Evolutionary conservation across 1,140 invertebrate genomes (phyloP).

Genomic region (Argopecten irradians): DNA sequence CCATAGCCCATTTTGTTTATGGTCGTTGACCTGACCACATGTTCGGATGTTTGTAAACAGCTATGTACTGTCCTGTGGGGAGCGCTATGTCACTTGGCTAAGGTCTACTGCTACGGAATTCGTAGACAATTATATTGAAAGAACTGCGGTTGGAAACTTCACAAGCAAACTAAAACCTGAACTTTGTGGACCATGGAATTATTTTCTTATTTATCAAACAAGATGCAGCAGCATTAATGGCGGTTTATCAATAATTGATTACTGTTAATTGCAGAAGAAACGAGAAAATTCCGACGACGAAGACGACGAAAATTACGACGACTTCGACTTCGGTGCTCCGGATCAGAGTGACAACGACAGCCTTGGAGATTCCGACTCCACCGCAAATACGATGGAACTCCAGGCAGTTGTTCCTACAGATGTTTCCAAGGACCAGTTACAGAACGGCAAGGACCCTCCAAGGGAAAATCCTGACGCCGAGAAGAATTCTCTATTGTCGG

Average conservation of each 20-base stretch:
- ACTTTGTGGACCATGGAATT: no score
- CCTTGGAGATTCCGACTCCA: neutral
- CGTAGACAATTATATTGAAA: no score
- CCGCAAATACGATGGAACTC: neutral
- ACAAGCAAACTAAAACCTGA: no score
- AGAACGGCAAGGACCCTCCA: slow-evolving; percentile 2
- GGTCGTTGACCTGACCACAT: neutral
- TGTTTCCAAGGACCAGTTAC: neutral
- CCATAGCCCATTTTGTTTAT: neutral
- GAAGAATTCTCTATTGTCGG: slow-evolving; percentile 12
- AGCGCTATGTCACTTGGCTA: neutral
- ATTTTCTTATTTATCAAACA: no score
- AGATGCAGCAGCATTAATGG: no score
- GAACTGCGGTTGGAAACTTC: no score
- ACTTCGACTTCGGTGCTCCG: neutral
- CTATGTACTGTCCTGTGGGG: neutral
- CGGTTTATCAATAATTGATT: neutral
- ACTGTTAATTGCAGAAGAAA: neutral
- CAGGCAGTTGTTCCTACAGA: neutral
- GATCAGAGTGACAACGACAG: neutral
- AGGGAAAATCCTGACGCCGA: neutral
- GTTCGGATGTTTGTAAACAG: neutral
- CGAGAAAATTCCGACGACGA: neutral
- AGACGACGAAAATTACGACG: neutral
- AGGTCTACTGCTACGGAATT: neutral